Evolutionary conservation across 1,140 invertebrate genomes (phyloP), one percentile per base, ranked within the genome.

Genomic region (Antheraea mylitta): DNA sequence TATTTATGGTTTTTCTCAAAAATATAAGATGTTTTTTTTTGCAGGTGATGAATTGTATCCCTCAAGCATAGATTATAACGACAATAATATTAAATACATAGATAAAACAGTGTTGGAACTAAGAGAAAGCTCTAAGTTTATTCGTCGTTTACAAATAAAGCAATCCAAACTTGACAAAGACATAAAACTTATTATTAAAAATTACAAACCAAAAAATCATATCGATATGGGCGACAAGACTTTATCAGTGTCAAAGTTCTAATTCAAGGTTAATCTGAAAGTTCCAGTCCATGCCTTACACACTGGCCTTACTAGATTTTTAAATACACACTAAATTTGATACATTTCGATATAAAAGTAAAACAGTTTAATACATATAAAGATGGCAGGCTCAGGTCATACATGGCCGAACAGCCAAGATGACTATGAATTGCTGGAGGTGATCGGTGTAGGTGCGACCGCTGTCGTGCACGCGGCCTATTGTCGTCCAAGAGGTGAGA

Each of bases 391-490:
- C n/a, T 81, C 81, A 5, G 84, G 86, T 66, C 85, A 91, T 66
- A 93, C 94, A 74, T 99, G 98, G 98, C 96, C 98, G 65, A 99
- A 98, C 92, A 95, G 95, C 77, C 97, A 98, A 90, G 97, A 99
- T 82, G 98, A 98, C 85, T 99, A 99, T 93, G 98, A 99, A 90
- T 93, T 99, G 61, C 95, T 96, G 82, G 98, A 99, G 93, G 97
- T 99, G 73, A 99, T 99, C 79, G 91, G 91, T 83, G 97, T 99
- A 76, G 99, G 99, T 48, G 98, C 99, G 45, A 99, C 98, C 18
- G 98, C 99, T 4, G 97, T 98, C 60, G 99, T 99, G 7, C 98
- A 99, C 91, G 97, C 96, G 37, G 99, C 99, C 0, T 95, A 96
- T 74, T 99, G 99, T 88, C 96, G 97, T 83, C 96, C 98, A 11